Percentiles rank a stretch among this genome's conserved stretches.
Conservation (phyloP, 2,888 invertebrate genomes). For the Tryphoninae sp. region DNA sequence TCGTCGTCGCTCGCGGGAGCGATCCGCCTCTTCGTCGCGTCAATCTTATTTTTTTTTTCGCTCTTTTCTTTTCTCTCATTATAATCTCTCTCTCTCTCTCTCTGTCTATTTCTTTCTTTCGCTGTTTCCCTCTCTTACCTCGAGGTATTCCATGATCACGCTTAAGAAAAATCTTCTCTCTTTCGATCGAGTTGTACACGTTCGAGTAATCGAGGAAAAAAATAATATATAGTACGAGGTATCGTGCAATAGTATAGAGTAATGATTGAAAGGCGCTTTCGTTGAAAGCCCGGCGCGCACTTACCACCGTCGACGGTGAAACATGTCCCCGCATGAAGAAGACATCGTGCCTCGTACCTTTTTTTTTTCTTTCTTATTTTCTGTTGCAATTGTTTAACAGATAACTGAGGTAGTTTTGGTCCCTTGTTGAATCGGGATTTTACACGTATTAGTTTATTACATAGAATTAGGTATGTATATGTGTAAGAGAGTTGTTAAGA, state of each 20-base stretch:
- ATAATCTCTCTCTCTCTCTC: conserved; percentile 17
- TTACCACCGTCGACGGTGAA: conserved; percentile 55
- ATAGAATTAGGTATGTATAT: neutral
- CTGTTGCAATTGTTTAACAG: neutral
- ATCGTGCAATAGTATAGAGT: neutral
- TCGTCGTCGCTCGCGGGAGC: conserved; percentile 53
- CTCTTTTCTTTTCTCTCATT: conserved; percentile 1
- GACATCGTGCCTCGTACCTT: conserved; percentile 19
- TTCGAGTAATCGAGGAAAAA: conserved; percentile 1
- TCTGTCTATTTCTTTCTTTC: conserved; percentile 9
- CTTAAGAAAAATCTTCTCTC: conserved; percentile 19
- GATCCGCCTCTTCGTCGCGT: conserved; percentile 58
- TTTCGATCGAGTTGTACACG: neutral
- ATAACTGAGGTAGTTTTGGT: neutral
- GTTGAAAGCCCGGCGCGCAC: conserved; percentile 62
- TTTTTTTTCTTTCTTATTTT: neutral
- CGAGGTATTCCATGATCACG: neutral
- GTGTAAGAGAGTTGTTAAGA: neutral
- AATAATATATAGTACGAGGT: neutral
- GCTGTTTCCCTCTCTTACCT: conserved; percentile 7
- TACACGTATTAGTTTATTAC: neutral
- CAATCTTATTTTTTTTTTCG: conserved; percentile 48
- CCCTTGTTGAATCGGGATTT: neutral
- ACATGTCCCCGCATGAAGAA: conserved; percentile 47
- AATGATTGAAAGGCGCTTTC: conserved; percentile 47